Base-by-base conservation (phyloP, 2,888 invertebrate genomes). In the Spatulosminthurus flaviceps region DNA sequence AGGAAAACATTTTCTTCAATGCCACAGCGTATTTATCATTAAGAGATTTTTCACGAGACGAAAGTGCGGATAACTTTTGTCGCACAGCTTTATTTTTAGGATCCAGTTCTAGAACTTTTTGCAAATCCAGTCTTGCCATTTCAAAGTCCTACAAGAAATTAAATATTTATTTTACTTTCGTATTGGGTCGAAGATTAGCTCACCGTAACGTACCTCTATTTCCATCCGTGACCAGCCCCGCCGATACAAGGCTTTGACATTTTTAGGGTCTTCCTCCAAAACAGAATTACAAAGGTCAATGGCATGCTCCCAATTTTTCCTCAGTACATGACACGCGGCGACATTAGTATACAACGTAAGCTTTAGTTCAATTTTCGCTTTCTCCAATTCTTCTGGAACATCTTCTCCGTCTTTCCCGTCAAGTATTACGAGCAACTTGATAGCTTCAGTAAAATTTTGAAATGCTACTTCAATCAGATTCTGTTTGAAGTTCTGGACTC, bases 301-400 rank as follows among this genome's bases (percentile, higher is more conserved):
- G 0, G 92, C 92, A 80, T 92, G 91, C 5, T 91, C 90, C 87
- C 91, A 93, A 83, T 92, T 92, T 13, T 91, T 88, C 81, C 90
- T 90, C 82, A 92, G 92, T 24, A 94, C 89, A 85, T 95, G 93
- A 87, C 95, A 95, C 69, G 93, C 92, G 0, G 95, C 93, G 87
- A 96, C 89, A 88, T 96, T 96, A 84, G 93, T 93, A 87, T 93
- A 94, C 11, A 95, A 88, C 84, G 91, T 91, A 13, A 91, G 88
- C 87, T 93, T 91, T 11, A 93, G 87, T 75, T 88, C 88, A 51
- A 90, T 87, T 82, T 93, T 89, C 78, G 91, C 90, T 11, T 88
- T 87, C 0, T 89, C 86, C 13, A 77, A 75, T 19, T 72, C 78
- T 11, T 24, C 29, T 34, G 91, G 88, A 1, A 89, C 89, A 64